These are phyloP conservation scores for Psilopsiagon aurifrons DNA, from an alignment of 2,113 vertebrate species.

Conservation along the genomic window DNA sequence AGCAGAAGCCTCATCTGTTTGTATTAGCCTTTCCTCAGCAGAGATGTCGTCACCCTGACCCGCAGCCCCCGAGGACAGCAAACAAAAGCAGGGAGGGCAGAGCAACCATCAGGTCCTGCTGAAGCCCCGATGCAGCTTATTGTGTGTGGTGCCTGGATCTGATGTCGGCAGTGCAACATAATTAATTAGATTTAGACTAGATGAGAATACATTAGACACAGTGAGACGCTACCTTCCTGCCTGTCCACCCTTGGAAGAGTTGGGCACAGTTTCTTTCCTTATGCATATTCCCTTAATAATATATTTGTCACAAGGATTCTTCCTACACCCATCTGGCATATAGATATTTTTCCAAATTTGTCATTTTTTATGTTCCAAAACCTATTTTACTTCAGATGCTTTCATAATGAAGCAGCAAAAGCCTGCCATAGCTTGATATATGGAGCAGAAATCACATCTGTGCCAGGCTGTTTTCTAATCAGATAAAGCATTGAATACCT, in stretches of 20 bases:
- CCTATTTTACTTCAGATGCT: constrained; percentile 70
- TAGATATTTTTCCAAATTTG: constrained; percentile 75
- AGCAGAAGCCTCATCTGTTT: background rate
- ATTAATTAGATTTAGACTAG: constrained; percentile 36
- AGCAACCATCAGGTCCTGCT: background rate
- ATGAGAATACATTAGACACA: constrained; percentile 39
- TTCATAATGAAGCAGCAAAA: constrained; percentile 71
- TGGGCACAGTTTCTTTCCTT: constrained; percentile 65
- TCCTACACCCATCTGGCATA: constrained; percentile 77
- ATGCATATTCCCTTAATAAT: constrained; percentile 70
- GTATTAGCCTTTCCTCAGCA: background rate
- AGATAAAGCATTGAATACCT: constrained; percentile 34
- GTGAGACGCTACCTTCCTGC: constrained; percentile 37
- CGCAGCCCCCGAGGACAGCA: fast-evolving
- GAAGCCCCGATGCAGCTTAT: background rate
- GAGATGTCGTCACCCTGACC: background rate
- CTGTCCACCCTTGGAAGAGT: constrained; percentile 56
- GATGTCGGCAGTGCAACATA: background rate
- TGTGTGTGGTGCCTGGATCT: background rate
- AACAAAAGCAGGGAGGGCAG: background rate
- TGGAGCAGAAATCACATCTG: constrained; percentile 58
- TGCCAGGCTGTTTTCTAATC: constrained; percentile 66
- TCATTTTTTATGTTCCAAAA: constrained; percentile 73
- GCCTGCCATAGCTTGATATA: constrained; percentile 61
- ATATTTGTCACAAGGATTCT: constrained; percentile 74